Base-by-base conservation (phyloP, 2,888 invertebrate genomes). In the Ypsolopha scabrella region DNA sequence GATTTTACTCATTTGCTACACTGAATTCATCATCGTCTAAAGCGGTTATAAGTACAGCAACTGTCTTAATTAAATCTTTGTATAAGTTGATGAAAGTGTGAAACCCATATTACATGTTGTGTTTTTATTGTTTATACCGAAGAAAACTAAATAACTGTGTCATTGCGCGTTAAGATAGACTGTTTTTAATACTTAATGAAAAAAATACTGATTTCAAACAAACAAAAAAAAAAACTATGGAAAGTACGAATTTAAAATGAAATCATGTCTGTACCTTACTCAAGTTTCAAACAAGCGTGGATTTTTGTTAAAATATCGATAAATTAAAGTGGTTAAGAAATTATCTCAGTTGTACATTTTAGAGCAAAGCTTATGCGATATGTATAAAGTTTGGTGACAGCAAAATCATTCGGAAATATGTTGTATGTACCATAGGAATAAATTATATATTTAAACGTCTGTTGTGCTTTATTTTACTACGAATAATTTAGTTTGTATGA, bases 391-490 rank as follows among this genome's bases (percentile, higher is more conserved):
- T 61, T 54, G 57, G 55, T 58, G 58, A 61, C 58, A 59, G 60
- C 65, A 73, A 24, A 73, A 79, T 79, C 81, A 80, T 81, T 80
- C 71, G 69, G 67, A 74, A 75, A 74, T 39, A 77, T 69, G 68
- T 70, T 46, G 46, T 51, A 46, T 80, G 83, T 85, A 85, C 80
- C 76, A 85, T 85, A 83, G 77, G 72, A 83, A 85, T 85, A 85
- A 86, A 86, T 86, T 83, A 86, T 83, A 81, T 86, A 85, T 83
- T 83, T 82, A 85, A 85, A 79, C 63, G 45, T 45, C 45, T 2
- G 6, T 43, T 13, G 43, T 11, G 11, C 14, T 43, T 43, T 38
- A 38, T 24, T 24, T 4, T 24, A 4, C n/a, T n/a, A n/a, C n/a
- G n/a, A n/a, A n/a, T n/a, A n/a, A n/a, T n/a, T n/a, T n/a, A n/a